Evolutionary conservation across 2,888 invertebrate genomes (phyloP).

Genomic region (Caenorhabditis sp.): DNA sequence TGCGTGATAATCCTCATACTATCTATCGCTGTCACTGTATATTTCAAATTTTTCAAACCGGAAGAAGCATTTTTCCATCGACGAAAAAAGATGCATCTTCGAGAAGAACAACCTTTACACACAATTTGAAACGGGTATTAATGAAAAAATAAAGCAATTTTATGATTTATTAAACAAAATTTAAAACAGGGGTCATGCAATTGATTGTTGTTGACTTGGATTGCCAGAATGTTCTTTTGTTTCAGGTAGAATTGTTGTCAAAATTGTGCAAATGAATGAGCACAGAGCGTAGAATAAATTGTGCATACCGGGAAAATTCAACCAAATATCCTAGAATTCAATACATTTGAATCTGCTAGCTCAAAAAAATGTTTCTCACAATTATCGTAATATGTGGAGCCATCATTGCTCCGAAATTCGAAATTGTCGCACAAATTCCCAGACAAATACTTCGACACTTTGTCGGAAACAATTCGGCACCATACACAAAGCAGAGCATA

Average conservation of each 20-base stretch:
- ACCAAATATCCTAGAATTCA: constrained; percentile 30
- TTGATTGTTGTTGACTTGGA: constrained; percentile 37
- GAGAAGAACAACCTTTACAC: constrained; percentile 29
- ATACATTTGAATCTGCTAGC: background rate
- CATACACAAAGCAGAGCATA: constrained; percentile 63
- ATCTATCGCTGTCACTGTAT: constrained; percentile 46
- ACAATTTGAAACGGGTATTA: background rate
- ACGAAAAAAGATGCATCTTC: constrained; percentile 16
- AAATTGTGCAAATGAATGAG: constrained; percentile 32
- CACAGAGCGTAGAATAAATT: constrained; percentile 36
- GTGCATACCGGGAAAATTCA: constrained; percentile 28
- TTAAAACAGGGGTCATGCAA: constrained; percentile 34
- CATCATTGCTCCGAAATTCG: constrained; percentile 50
- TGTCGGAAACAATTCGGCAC: constrained; percentile 61
- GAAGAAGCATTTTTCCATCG: constrained; percentile 28
- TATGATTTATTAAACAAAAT: no score
- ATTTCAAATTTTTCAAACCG: constrained; percentile 35
- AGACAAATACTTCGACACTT: constrained; percentile 53
- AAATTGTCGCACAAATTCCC: constrained; percentile 51
- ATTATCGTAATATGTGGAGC: constrained; percentile 49
- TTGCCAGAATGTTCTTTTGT: constrained; percentile 27
- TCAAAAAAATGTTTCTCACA: constrained; percentile 24
- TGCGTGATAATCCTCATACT: constrained; percentile 44
- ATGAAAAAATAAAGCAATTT: constrained; percentile 7
- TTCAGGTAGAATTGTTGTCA: constrained; percentile 42